These are phyloP conservation scores for Heliocidaris tuberculata DNA, from an alignment of 35 echinoderm and acorn worm species.

Conservation along the genomic window DNA sequence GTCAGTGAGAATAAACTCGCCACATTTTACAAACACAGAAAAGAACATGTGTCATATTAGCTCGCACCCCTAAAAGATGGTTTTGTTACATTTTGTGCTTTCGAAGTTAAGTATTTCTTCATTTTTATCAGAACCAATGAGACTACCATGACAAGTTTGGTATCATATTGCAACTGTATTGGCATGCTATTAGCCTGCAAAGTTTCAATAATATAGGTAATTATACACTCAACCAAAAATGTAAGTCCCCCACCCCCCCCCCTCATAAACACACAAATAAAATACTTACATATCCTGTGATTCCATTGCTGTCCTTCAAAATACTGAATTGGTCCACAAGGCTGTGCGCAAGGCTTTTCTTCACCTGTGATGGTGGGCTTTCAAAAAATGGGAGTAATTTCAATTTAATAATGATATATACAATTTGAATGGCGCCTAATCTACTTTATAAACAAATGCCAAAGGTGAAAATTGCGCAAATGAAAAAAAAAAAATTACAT, in stretches of 20 bases:
- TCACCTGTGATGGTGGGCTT: slow-evolving; percentile 20
- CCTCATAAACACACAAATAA: not conserved
- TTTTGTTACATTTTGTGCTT: slow-evolving; percentile 19
- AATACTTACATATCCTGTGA: slow-evolving; percentile 23
- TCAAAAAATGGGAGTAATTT: slow-evolving; percentile 23
- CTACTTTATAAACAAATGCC: slow-evolving; percentile 8
- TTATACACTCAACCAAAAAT: too few species aligned
- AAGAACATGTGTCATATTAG: slow-evolving; percentile 18
- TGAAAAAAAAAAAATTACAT: not conserved
- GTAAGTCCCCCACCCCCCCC: too few species aligned
- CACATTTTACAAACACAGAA: slow-evolving; percentile 38
- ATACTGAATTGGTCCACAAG: not conserved
- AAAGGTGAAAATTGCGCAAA: not conserved
- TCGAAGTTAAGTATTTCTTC: not conserved
- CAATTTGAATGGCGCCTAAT: slow-evolving; percentile 5
- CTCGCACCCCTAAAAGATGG: slow-evolving; percentile 13
- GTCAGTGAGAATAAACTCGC: slow-evolving; percentile 5
- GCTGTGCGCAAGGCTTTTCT: slow-evolving; percentile 9
- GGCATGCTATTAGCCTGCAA: too few species aligned
- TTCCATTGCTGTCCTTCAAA: slow-evolving; percentile 16
- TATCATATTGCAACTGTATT: too few species aligned
- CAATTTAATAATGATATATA: not conserved
- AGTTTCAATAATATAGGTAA: too few species aligned
- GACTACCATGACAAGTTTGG: too few species aligned
- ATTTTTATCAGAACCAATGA: too few species aligned